A percentile compares a stretch with the other conserved stretches of the same genome.
Conservation (phyloP, 2,113 vertebrate genomes). For the Mola mola region DNA sequence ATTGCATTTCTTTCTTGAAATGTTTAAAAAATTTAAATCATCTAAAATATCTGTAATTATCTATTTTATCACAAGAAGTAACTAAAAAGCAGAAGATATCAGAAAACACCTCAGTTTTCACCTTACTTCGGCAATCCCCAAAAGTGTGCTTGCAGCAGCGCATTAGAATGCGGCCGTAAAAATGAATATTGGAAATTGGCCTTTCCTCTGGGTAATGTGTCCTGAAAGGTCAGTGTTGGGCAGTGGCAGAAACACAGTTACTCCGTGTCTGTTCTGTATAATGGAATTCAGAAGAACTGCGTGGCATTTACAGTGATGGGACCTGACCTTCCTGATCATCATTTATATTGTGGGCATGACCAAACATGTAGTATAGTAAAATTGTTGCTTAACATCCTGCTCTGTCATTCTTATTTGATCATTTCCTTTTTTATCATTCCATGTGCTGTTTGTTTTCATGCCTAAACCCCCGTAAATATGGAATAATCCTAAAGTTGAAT, state of each 20-base stretch:
- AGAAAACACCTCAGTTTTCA: constrained; percentile 14
- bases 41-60: neutral
- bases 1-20: too few species aligned
- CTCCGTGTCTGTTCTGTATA: constrained; percentile 51
- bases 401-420: constrained; percentile 23
- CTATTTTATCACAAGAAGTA: constrained; percentile 15
- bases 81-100: constrained; percentile 22
- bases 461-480: constrained; percentile 34
- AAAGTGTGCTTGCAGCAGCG: constrained; percentile 38
- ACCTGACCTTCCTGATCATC: constrained; percentile 72
- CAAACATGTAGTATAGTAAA: constrained; percentile 35
- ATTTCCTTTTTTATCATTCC: constrained; percentile 17
- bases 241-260: constrained; percentile 35
- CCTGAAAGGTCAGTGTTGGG: constrained; percentile 78
- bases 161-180: constrained; percentile 69
- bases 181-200: constrained; percentile 77
- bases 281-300: constrained; percentile 69
- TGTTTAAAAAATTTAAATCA: too few species aligned
- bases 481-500: constrained; percentile 15
- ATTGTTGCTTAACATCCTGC: constrained; percentile 49
- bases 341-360: constrained; percentile 66
- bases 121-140: constrained; percentile 1
- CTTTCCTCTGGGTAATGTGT: constrained; percentile 75
- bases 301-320: constrained; percentile 77
- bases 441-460: neutral